Percentiles rank a stretch among this genome's conserved stretches.
These are phyloP conservation scores for Epinephelus malabaricus DNA, from an alignment of 2,797 vertebrate genomes.

Conservation along the genomic window DNA sequence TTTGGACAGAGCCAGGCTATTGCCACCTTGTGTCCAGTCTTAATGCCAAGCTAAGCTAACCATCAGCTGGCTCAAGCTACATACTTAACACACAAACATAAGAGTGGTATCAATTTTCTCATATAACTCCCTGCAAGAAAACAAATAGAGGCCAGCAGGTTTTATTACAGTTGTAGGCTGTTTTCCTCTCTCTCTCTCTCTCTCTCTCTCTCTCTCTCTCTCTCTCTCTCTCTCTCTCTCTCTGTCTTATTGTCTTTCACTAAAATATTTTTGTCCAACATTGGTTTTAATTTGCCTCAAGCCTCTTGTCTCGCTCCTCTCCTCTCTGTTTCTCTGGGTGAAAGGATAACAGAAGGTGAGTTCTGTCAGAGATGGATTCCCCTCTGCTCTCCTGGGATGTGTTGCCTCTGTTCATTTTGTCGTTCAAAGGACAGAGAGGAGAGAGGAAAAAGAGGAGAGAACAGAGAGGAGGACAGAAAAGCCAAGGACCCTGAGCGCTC, in stretches of 20 bases:
- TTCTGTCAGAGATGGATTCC: slow-evolving; percentile 70
- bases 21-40: too few relatives aligned
- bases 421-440: slow-evolving; percentile 60
- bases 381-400: slow-evolving; percentile 51
- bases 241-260: neutral
- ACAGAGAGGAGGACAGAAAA: neutral
- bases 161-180: too few relatives aligned
- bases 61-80: too few relatives aligned
- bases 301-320: neutral
- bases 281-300: neutral
- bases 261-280: neutral
- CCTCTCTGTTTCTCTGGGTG: slow-evolving; percentile 9
- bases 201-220: too few relatives aligned
- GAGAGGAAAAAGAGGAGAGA: slow-evolving; percentile 1
- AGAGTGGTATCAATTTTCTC: neutral
- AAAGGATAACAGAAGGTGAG: slow-evolving; percentile 69
- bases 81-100: neutral
- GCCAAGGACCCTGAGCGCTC: slow-evolving; percentile 11
- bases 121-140: neutral
- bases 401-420: slow-evolving; percentile 57
- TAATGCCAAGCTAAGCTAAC: too few relatives aligned
- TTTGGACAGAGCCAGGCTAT: too few relatives aligned
- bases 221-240: neutral
- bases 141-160: neutral
- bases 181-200: neutral